These are phyloP conservation scores for Yponomeuta evonymella DNA, from an alignment of 2,888 invertebrate species.

Conservation along the genomic window DNA sequence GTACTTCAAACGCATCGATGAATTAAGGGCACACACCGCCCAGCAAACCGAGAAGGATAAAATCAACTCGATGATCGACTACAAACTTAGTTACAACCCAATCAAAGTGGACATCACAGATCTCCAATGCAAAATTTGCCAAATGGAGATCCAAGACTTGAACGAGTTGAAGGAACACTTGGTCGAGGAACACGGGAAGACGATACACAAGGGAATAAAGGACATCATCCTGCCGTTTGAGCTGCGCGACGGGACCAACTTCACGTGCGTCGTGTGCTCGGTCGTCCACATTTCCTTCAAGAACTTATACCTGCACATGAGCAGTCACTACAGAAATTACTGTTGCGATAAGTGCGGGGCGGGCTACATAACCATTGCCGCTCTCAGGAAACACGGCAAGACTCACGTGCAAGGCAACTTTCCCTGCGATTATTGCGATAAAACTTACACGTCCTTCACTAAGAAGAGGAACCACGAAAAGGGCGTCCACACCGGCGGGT, in stretches of 20 bases:
- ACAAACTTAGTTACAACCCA: slow-evolving; percentile 67
- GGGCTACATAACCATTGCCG: slow-evolving; percentile 64
- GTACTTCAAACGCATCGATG: slow-evolving; percentile 52
- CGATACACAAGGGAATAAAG: slow-evolving; percentile 58
- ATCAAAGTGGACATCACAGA: slow-evolving; percentile 66
- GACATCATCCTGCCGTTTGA: slow-evolving; percentile 67
- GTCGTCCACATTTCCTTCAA: slow-evolving; percentile 64
- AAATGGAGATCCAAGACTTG: slow-evolving; percentile 50
- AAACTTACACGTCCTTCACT: slow-evolving; percentile 67
- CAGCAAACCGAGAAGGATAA: slow-evolving; percentile 58
- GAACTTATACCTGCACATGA: slow-evolving; percentile 68
- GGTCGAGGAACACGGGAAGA: slow-evolving; percentile 48
- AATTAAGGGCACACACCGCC: slow-evolving; percentile 53
- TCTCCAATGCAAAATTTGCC: slow-evolving; percentile 52
- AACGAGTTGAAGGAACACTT: slow-evolving; percentile 60
- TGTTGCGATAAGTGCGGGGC: slow-evolving; percentile 66
- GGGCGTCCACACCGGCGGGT: slow-evolving; percentile 63
- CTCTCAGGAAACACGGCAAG: slow-evolving; percentile 63
- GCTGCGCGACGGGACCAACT: slow-evolving; percentile 54
- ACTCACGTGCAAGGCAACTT: slow-evolving; percentile 70
- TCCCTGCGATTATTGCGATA: slow-evolving; percentile 71
- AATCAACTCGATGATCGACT: slow-evolving; percentile 64
- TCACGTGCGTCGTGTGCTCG: slow-evolving; percentile 59
- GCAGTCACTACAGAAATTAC: slow-evolving; percentile 66
- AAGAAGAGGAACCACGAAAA: slow-evolving; percentile 66